Evolutionary conservation across 2,888 invertebrate species (phyloP).

Genomic region (Pheosia gnoma): DNA sequence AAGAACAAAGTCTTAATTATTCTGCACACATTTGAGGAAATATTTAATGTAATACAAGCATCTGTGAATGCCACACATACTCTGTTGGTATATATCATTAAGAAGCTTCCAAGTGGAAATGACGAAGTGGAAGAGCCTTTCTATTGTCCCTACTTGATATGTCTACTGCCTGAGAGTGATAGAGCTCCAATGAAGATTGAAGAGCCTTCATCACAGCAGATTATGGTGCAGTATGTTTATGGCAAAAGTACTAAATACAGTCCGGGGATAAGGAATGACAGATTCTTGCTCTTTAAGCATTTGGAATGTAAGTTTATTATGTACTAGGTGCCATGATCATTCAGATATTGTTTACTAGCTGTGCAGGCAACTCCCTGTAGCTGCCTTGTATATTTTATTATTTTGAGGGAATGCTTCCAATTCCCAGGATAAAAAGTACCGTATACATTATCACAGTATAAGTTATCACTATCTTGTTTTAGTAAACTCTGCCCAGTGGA

Average conservation of each 20-base stretch:
- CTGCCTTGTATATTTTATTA: too few relatives aligned
- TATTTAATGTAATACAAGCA: constrained; percentile 90
- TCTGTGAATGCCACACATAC: constrained; percentile 88
- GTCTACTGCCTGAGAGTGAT: constrained; percentile 76
- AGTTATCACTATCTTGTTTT: too few relatives aligned
- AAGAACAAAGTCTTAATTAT: constrained; percentile 83
- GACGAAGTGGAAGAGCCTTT: constrained; percentile 62
- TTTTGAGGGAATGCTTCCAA: too few relatives aligned
- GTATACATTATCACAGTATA: too few relatives aligned
- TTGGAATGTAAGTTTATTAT: constrained; percentile 87
- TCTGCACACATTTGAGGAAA: constrained; percentile 85
- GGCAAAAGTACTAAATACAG: constrained; percentile 82
- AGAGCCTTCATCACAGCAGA: constrained; percentile 87
- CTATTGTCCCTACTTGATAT: constrained; percentile 87
- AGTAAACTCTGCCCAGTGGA: too few relatives aligned
- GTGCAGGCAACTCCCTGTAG: too few relatives aligned
- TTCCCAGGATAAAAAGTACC: too few relatives aligned
- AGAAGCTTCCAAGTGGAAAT: constrained; percentile 70
- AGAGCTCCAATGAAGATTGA: constrained; percentile 67
- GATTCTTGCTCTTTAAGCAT: constrained; percentile 90
- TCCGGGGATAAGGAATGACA: constrained; percentile 83
- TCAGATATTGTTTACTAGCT: too few relatives aligned
- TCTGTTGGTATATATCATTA: constrained; percentile 87
- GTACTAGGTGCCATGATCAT: not conserved
- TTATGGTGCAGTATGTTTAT: constrained; percentile 91